Base-by-base conservation (phyloP, 2,113 vertebrate species). In the Pelmatolapia mariae region DNA sequence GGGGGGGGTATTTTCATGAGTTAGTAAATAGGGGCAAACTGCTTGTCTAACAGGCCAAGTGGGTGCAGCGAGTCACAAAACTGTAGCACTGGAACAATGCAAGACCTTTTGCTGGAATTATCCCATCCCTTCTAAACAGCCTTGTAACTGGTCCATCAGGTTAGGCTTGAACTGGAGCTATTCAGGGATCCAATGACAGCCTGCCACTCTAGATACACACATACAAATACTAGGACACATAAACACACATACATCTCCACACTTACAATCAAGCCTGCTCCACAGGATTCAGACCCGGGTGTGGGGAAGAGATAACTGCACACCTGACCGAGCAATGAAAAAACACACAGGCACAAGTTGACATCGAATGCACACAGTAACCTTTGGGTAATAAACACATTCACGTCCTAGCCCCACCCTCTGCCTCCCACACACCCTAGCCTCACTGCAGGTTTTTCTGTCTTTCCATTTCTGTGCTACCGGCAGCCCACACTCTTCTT, bases 71-170 rank as follows among this genome's bases (percentile, higher is more conserved):
- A 89, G 81, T 59, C 89, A 94, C 87, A 92, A 80, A 93, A 88
- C 85, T 61, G 82, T 79, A 66, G 81, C 82, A 10, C 53, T 66
- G 89, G 89, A 95, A 96, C 96, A 96, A 95, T 94, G 87, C 24
- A 16, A 92, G 87, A 87, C 87, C 87, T 95, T 92, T 88, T 3
- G 59, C 81, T 26, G 29, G 85, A 92, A 94, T 91, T 61, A 90
- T 89, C 90, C 86, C 66, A 76, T 88, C 88, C 81, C 85, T 91
- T 89, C 71, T 59, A 71, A 84, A 76, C 59, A 89, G 82, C 87
- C 68, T 80, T 15, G 73, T 40, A 95, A 96, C 96, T 95, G 92
- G 96, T 96, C 85, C 4, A 68, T 94, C 97, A 94, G 95, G 97
- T 97, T 96, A 87, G 91, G 91, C 96, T 92, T 95, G 96, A 95